phyloP scores from a whole-genome alignment of 2,888 invertebrate species.

The Apocheima hispidaria region DNA sequence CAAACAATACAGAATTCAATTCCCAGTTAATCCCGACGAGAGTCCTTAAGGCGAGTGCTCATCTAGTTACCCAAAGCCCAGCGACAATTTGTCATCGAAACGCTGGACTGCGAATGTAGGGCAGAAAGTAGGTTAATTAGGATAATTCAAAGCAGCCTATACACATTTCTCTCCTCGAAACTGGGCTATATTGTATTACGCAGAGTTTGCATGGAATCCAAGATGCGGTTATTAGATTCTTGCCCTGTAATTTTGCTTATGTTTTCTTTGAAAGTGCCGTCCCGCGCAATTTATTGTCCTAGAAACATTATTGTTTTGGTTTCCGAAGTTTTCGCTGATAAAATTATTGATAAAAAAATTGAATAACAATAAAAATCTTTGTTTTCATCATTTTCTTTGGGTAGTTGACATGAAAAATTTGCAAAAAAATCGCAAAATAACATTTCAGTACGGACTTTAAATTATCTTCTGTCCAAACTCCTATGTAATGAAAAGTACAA shows the following conservation, averaged over 20 bases:
- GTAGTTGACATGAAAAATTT: too few relatives aligned
- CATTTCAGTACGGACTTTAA: too few relatives aligned
- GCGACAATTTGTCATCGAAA: conserved; percentile 29
- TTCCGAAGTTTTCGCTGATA: not conserved
- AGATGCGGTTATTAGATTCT: conserved; percentile 32
- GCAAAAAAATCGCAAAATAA: too few relatives aligned
- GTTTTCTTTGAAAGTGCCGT: conserved; percentile 17
- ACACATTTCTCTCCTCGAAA: conserved; percentile 29
- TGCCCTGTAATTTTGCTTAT: conserved; percentile 20
- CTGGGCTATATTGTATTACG: conserved; percentile 29
- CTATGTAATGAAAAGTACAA: too few relatives aligned
- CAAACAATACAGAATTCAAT: conserved; percentile 18
- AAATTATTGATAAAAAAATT: not conserved
- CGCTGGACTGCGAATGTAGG: conserved; percentile 31
- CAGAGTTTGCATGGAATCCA: conserved; percentile 26
- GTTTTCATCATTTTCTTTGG: not conserved
- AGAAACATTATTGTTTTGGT: conserved; percentile 4
- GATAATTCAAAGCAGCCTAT: conserved; percentile 36
- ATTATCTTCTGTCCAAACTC: too few relatives aligned
- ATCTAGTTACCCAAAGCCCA: conserved; percentile 9
- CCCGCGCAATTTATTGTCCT: conserved; percentile 5
- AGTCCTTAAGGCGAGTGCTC: conserved; percentile 10
- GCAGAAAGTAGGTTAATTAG: conserved; percentile 33
- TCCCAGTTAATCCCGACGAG: conserved; percentile 7
- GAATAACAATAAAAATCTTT: not conserved